phyloP scores from a whole-genome alignment of 2,888 invertebrate genomes.

The Caprella mutica region DNA sequence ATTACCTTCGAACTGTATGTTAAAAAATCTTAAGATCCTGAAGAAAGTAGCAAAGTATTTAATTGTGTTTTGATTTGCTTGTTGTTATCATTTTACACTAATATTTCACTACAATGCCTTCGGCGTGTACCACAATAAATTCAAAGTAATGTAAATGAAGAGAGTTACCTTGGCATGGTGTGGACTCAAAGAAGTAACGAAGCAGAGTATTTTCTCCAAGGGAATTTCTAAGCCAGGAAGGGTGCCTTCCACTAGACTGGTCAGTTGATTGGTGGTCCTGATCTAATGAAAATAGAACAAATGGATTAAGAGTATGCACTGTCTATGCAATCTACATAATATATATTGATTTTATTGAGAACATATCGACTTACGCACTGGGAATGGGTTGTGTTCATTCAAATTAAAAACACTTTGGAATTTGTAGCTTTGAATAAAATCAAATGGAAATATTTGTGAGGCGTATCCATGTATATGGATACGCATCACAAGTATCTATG shows the following conservation, averaged over 20 bases:
- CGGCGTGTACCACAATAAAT: too few relatives aligned
- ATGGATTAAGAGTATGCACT: too few relatives aligned
- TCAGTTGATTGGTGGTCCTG: constrained; percentile 29
- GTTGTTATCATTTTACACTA: too few relatives aligned
- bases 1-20: too few relatives aligned
- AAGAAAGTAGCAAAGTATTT: too few relatives aligned
- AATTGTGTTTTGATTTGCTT: too few relatives aligned
- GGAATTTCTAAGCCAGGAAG: constrained; percentile 20
- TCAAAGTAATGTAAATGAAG: too few relatives aligned
- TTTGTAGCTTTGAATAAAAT: neutral
- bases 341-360: neutral
- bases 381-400: neutral
- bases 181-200: constrained; percentile 29
- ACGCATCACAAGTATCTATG: neutral
- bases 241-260: constrained; percentile 21
- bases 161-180: constrained; percentile 25
- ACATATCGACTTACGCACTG: neutral
- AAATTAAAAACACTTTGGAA: neutral
- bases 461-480: too few relatives aligned
- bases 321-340: too few relatives aligned
- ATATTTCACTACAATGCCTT: too few relatives aligned
- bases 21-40: too few relatives aligned
- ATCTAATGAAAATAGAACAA: constrained; percentile 19
- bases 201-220: constrained; percentile 17
- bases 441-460: too few relatives aligned